These are phyloP conservation scores for Geodia barretti DNA, from an alignment of 37 sponge, comb jelly and placozoan genomes.

Conservation along the genomic window DNA sequence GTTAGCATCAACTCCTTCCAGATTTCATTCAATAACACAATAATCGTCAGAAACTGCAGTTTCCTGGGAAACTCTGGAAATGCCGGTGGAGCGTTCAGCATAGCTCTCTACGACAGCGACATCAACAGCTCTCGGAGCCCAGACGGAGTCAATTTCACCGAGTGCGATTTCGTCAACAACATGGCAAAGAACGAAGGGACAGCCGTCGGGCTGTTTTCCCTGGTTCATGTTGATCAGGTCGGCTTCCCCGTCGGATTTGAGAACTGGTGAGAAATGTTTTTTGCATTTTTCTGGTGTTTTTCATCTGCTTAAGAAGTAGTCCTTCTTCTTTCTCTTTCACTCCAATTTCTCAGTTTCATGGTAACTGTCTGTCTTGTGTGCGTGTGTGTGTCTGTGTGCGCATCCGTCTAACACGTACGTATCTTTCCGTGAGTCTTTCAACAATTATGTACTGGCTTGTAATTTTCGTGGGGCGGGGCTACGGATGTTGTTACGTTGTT, in stretches of 20 bases:
- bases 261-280: constrained; percentile 74
- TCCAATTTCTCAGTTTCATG: too few species aligned
- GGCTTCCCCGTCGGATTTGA: constrained; percentile 68
- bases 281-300: too few species aligned
- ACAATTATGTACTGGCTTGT: too few species aligned
- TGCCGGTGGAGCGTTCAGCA: constrained; percentile 77
- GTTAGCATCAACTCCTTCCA: constrained; percentile 67
- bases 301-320: too few species aligned
- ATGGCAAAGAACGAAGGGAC: constrained; percentile 74
- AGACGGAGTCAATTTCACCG: constrained; percentile 52
- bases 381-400: too few species aligned
- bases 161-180: constrained; percentile 52
- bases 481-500: too few species aligned
- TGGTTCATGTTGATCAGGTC: constrained; percentile 78
- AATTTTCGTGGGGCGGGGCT: too few species aligned
- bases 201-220: constrained; percentile 79
- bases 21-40: constrained; percentile 48
- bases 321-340: too few species aligned
- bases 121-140: constrained; percentile 14
- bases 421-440: too few species aligned
- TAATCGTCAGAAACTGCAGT: constrained; percentile 29
- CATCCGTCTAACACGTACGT: too few species aligned
- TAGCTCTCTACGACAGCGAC: constrained; percentile 69
- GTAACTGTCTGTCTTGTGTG: too few species aligned
- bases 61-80: constrained; percentile 60